phyloP scores from a whole-genome alignment of 2,797 vertebrate genomes.

The Danio kyathit region DNA sequence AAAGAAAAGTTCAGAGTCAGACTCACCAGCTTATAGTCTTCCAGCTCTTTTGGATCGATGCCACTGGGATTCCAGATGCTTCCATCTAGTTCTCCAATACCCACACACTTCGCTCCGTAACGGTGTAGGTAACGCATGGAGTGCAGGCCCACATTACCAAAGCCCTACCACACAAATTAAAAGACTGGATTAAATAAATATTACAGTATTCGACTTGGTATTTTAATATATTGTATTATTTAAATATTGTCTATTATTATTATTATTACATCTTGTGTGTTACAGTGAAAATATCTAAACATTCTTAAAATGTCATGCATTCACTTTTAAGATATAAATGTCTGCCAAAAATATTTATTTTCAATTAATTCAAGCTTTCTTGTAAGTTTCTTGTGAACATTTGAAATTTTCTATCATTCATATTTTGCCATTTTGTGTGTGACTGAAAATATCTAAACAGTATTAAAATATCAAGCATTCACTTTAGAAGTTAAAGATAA shows the following conservation, averaged over 20 bases:
- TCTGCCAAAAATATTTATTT: too few species aligned
- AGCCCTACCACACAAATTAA: constrained; percentile 80
- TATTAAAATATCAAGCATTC: neutral
- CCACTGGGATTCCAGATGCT: constrained; percentile 93
- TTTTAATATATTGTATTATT: too few species aligned
- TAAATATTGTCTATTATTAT: too few species aligned
- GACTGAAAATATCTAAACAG: too few species aligned
- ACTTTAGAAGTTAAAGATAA: neutral
- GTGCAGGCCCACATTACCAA: constrained; percentile 95
- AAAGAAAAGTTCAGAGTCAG: constrained; percentile 13
- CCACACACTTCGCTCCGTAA: constrained; percentile 91
- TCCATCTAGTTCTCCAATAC: constrained; percentile 90
- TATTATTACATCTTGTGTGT: neutral
- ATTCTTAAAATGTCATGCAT: too few species aligned
- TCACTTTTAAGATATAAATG: too few species aligned
- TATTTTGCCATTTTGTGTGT: too few species aligned
- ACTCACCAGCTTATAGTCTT: constrained; percentile 94
- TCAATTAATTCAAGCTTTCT: too few species aligned
- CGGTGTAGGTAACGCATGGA: constrained; percentile 96
- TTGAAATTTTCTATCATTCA: too few species aligned
- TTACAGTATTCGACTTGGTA: too few species aligned
- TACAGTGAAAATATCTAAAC: neutral
- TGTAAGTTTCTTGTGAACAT: too few species aligned
- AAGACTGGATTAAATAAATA: neutral
- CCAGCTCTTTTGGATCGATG: constrained; percentile 95